Evolutionary conservation across 2,888 invertebrate genomes (phyloP).

Genomic region (Apantesis nais): DNA sequence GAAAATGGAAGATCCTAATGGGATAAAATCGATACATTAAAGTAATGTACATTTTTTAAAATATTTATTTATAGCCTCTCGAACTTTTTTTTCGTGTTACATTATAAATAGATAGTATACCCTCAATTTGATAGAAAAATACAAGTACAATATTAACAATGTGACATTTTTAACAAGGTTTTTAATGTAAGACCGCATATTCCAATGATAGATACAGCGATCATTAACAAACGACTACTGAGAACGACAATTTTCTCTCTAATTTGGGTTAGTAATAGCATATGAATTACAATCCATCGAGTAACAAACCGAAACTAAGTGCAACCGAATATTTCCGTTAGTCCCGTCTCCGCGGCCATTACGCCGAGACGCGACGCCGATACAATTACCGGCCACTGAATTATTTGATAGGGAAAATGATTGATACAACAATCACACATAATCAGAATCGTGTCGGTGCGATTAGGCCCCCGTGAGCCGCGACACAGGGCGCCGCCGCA

Average conservation of each 20-base stretch:
- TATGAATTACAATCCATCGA: constrained; percentile 78
- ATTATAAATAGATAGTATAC: not conserved
- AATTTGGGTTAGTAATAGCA: constrained; percentile 73
- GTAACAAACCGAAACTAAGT: constrained; percentile 84
- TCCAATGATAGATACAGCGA: constrained; percentile 44
- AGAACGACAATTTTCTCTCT: constrained; percentile 66
- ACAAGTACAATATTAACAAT: constrained; percentile 12
- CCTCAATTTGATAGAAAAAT: not conserved
- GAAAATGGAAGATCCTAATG: not conserved
- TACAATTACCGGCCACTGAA: constrained; percentile 83
- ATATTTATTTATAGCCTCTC: not conserved
- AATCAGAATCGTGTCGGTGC: constrained; percentile 82
- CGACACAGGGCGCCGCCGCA: constrained; percentile 64
- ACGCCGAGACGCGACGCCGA: constrained; percentile 68
- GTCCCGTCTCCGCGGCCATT: constrained; percentile 66
- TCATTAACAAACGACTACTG: constrained; percentile 51
- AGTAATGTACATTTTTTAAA: not conserved
- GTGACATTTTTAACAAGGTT: constrained; percentile 38
- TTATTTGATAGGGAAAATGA: constrained; percentile 85
- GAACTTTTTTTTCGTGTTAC: not conserved
- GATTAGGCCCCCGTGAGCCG: constrained; percentile 72
- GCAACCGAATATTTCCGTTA: constrained; percentile 77
- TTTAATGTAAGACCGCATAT: constrained; percentile 40
- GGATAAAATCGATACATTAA: not conserved
- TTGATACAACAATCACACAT: constrained; percentile 84